A percentile compares a stretch with the other conserved stretches of the same genome.
phyloP scores from a whole-genome alignment of 2,113 vertebrate species.

The Gambusia affinis region DNA sequence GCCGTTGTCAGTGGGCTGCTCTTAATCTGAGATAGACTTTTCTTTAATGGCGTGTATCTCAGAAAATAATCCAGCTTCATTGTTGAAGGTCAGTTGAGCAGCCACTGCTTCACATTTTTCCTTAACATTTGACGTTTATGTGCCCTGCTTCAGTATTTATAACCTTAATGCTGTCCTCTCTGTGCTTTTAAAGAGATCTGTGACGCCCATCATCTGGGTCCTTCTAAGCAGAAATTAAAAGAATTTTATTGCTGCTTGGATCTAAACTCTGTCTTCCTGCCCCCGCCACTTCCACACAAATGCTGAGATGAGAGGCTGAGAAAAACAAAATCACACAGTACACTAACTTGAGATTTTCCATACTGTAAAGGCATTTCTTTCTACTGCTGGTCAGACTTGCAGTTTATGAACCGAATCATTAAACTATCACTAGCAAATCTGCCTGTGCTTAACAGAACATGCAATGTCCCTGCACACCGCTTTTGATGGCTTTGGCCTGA shows the following conservation, averaged over 20 bases:
- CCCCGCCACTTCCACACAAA: conserved; percentile 9
- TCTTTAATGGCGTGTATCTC: conserved; percentile 24
- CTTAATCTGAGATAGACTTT: conserved; percentile 47
- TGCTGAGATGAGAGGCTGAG: conserved; percentile 38
- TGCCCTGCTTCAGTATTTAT: conserved; percentile 1
- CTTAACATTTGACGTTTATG: background rate
- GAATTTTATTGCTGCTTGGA: background rate
- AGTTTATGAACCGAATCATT: conserved; percentile 35
- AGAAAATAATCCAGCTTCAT: background rate
- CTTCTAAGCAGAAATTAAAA: conserved; percentile 14
- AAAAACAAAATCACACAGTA: conserved; percentile 5
- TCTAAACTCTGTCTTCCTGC: background rate
- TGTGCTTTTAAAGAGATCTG: conserved; percentile 4
- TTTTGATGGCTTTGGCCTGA: conserved; percentile 67
- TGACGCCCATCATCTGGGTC: background rate
- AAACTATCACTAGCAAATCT: conserved; percentile 57
- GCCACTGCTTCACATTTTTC: background rate
- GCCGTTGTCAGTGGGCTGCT: conserved; percentile 35
- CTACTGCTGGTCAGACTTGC: conserved; percentile 10
- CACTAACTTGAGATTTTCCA: conserved; percentile 28
- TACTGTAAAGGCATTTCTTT: conserved; percentile 5
- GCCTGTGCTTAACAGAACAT: conserved; percentile 63
- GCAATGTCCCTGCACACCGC: conserved; percentile 35
- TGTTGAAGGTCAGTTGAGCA: background rate
- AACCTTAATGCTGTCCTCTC: conserved; percentile 3